Base-by-base conservation (phyloP, 2,888 invertebrate species). In the Exephanes ischioxanthus region DNA sequence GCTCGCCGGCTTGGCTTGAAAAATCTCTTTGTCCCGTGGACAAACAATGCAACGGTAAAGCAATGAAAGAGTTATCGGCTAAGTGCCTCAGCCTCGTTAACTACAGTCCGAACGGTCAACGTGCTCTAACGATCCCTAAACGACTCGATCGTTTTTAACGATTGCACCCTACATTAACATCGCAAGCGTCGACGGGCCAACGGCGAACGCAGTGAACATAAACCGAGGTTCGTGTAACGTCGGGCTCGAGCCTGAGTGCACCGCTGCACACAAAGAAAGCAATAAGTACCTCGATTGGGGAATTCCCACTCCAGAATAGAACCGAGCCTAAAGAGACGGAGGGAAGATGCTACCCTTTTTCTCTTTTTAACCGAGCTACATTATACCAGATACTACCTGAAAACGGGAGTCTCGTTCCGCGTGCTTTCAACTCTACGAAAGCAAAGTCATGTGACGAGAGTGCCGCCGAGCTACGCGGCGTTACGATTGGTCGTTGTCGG, bases 361-460 rank as follows among this genome's bases (percentile, higher is more conserved):
- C 3, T 72, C 14, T 26, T 14, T 41, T 70, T 61, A 16, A 30
- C 7, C 48, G 19, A 37, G 19, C 19, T 6, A 55, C 2, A 19
- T 55, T 19, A 9, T 55, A 9, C 2, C 6, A 41, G 41, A 51
- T 30, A 33, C 53, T 91, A 91, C 90, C 84, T 88, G 80, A 90
- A 90, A 90, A 89, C 82, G 84, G 86, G 88, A 86, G 84, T 88
- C 85, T 84, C 77, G 83, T 90, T 90, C 90, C 80, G 51, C 80
- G 88, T 86, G 83, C 63, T 85, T 67, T 88, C 77, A 82, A 79
- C 77, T 58, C 26, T 26, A 58, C 58, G 26, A 26, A 26, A 58
- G 22, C 26, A 22, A 26, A 58, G 22, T 22, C 58, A 48, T 14
- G 58, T 58, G 58, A 58, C 58, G 58, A 58, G 11, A 58, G 26